A percentile compares a stretch with the other conserved stretches of the same genome.
Conservation (phyloP, 2,888 invertebrate genomes). For the Ashinkailepas kermadecensis region DNA sequence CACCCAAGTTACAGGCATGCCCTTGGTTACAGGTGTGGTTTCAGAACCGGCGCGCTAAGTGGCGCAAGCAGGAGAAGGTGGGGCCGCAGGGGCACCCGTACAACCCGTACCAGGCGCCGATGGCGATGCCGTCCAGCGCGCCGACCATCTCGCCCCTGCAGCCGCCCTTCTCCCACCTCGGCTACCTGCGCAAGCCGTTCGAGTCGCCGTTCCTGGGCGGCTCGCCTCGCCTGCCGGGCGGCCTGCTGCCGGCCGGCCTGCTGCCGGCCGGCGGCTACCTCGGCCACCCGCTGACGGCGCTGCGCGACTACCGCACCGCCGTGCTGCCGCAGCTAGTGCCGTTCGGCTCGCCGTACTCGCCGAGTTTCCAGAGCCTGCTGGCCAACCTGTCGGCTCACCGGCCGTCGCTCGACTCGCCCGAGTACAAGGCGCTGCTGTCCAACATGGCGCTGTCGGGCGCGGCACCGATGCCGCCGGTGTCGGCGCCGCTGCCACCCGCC, state of each 20-base stretch:
- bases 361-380: conserved; percentile 73
- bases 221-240: neutral
- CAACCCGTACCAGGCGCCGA: conserved; percentile 31
- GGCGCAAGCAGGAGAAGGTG: conserved; percentile 35
- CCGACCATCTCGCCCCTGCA: conserved; percentile 30
- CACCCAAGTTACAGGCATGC: too few species aligned
- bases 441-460: conserved; percentile 40
- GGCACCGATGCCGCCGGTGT: conserved; percentile 28
- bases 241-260: conserved; percentile 27
- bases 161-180: conserved; percentile 31
- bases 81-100: conserved; percentile 34
- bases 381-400: conserved; percentile 65
- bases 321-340: conserved; percentile 26
- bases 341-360: conserved; percentile 29
- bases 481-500: neutral
- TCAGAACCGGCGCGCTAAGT: conserved; percentile 35
- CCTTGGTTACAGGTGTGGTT: conserved; percentile 34
- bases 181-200: conserved; percentile 29
- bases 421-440: conserved; percentile 37
- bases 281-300: conserved; percentile 27
- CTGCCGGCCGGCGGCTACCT: conserved; percentile 31
- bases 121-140: conserved; percentile 29
- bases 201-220: conserved; percentile 12
- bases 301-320: conserved; percentile 30
- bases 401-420: conserved; percentile 43